phyloP scores from a whole-genome alignment of 2,113 vertebrate species.

The Nothoprocta pentlandii region DNA sequence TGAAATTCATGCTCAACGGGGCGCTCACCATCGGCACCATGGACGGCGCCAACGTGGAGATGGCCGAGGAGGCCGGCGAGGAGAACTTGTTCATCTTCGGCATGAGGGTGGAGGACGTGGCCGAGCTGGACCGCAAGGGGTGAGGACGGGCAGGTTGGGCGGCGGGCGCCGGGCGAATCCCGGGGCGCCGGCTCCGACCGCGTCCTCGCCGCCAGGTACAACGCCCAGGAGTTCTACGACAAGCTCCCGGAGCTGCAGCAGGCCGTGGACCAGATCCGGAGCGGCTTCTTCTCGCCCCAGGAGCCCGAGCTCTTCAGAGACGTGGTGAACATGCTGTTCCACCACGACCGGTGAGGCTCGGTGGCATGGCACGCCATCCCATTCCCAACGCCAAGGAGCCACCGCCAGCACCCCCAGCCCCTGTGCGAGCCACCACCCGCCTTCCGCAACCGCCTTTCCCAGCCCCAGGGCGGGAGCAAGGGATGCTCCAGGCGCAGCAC shows the following conservation, averaged over 20 bases:
- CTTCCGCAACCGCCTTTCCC: too few relatives aligned
- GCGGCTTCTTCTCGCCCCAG: slow-evolving; percentile 89
- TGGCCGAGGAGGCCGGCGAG: slow-evolving; percentile 96
- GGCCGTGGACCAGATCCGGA: slow-evolving; percentile 90
- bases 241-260: slow-evolving; percentile 88
- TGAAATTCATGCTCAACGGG: slow-evolving; percentile 99
- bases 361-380: neutral
- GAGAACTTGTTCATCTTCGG: slow-evolving; percentile 98
- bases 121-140: slow-evolving; percentile 88
- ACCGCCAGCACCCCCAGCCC: too few relatives aligned
- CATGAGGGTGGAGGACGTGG: slow-evolving; percentile 92
- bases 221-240: slow-evolving; percentile 88
- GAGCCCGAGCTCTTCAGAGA: slow-evolving; percentile 92
- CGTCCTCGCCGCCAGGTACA: slow-evolving; percentile 79
- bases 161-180: neutral
- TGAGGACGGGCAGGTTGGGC: slow-evolving; percentile 59
- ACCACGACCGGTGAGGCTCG: slow-evolving; percentile 87
- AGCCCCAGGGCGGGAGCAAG: too few relatives aligned
- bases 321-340: slow-evolving; percentile 91
- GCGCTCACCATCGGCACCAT: slow-evolving; percentile 98
- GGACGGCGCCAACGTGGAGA: slow-evolving; percentile 98
- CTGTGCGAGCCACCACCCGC: too few relatives aligned
- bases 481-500: too few relatives aligned
- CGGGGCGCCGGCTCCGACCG: too few relatives aligned
- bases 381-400: too few relatives aligned